These are phyloP conservation scores for Parnassius orleans DNA, from an alignment of 2,888 invertebrate species.

Conservation along the genomic window DNA sequence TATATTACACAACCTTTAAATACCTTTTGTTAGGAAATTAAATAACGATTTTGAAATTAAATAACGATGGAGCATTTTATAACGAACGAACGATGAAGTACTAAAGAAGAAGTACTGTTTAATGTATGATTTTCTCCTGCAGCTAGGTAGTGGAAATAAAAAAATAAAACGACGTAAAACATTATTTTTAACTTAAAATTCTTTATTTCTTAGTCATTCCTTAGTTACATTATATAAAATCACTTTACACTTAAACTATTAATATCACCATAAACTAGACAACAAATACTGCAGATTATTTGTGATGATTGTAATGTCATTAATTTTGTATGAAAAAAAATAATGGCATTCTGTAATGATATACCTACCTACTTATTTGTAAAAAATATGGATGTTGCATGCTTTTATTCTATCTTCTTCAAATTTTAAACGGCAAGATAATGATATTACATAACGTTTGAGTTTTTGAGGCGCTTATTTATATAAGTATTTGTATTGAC, in stretches of 20 bases:
- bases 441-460: not conserved
- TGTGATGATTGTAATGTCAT: not conserved
- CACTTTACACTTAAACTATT: constrained; percentile 15
- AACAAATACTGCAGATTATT: not conserved
- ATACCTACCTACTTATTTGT: not conserved
- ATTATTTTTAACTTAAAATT: not conserved
- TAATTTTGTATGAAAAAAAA: not conserved
- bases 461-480: not conserved
- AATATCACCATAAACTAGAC: constrained; percentile 19
- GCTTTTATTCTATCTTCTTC: not conserved
- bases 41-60: no score
- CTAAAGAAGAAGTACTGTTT: no score
- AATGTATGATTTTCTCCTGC: no score
- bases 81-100: no score
- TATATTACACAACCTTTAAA: no score
- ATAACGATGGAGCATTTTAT: no score
- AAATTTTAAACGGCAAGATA: constrained; percentile 1
- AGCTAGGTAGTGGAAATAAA: no score
- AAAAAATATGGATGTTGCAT: not conserved
- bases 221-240: not conserved
- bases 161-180: no score
- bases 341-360: constrained; percentile 18
- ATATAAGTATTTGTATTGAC: no score
- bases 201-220: not conserved
- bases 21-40: no score